These are phyloP conservation scores for Bungarus multicinctus DNA, from an alignment of 2,113 vertebrate species.

Conservation along the genomic window DNA sequence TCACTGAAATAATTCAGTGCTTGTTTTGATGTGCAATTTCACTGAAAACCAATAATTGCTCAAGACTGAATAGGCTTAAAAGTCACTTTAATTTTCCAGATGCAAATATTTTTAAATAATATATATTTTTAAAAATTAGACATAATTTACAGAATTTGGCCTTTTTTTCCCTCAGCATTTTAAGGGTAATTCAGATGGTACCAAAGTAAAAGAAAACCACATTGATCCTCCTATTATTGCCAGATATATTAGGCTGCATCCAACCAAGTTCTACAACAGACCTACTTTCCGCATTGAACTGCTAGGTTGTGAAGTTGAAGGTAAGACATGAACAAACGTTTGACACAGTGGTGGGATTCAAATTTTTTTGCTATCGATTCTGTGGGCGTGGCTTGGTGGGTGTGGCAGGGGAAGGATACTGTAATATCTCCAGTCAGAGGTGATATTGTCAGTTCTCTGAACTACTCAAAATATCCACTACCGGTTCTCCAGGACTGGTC, in stretches of 20 bases:
- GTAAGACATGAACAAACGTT: constrained; percentile 65
- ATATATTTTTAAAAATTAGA: constrained; percentile 9
- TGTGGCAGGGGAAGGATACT: no score
- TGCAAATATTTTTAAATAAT: neutral
- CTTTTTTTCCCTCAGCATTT: constrained; percentile 73
- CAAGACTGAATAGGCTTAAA: neutral
- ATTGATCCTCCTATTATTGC: constrained; percentile 87
- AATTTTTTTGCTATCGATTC: no score
- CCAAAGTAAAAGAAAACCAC: constrained; percentile 73
- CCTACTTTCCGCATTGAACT: constrained; percentile 90
- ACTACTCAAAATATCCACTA: no score
- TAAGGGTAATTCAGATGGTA: constrained; percentile 79
- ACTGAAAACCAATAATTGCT: neutral
- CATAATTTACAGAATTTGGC: neutral
- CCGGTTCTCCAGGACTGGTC: no score
- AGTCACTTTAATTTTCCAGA: neutral
- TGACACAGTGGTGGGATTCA: no score
- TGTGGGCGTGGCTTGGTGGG: no score
- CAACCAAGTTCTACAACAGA: constrained; percentile 70
- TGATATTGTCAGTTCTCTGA: no score
- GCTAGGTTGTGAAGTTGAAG: constrained; percentile 87
- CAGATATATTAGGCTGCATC: constrained; percentile 85
- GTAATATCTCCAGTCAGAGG: no score
- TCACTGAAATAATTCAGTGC: neutral
- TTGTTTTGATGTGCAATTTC: neutral